Evolutionary conservation across 2,888 invertebrate genomes (phyloP), one percentile per base, ranked within the genome.

Genomic region (Hyalella azteca): DNA sequence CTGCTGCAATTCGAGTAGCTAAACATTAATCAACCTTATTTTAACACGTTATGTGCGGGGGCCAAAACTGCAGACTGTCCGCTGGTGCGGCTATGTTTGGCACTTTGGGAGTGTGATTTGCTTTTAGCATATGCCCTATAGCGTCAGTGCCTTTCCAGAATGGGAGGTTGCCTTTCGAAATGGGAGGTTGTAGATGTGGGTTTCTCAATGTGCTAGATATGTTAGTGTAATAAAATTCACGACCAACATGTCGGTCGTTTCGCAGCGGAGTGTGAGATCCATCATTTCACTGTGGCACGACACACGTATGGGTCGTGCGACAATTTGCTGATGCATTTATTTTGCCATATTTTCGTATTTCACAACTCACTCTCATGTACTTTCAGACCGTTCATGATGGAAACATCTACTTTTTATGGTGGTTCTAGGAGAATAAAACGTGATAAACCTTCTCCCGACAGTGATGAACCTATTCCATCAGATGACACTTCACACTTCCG

Each of bases 381-480:
- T 49, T 49, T 49, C 49, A 49, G 49, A 49, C 49, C 49, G 49
- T 49, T 49, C 49, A 49, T 49, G 49, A 49, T 49, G 49, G 49
- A 49, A 15, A 13, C 49, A 13, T 49, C 49, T 49, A 49, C 19
- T 49, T 49, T 49, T 49, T 49, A 49, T 49, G 49, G 15, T 49
- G 49, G 9, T n/a, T 49, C 49, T 13, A 49, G 22, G 19, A 49
- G 49, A 49, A 49, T 3, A 15, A 49, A 49, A 15, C 49, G 49
- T 49, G 49, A 49, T n/a, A n/a, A n/a, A n/a, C n/a, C n/a, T n/a
- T n/a, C n/a, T n/a, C n/a, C n/a, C n/a, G n/a, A n/a, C n/a, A n/a
- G n/a, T n/a, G n/a, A n/a, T n/a, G n/a, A n/a, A n/a, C n/a, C n/a
- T n/a, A n/a, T n/a, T n/a, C n/a, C n/a, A n/a, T n/a, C n/a, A n/a